Conservation (phyloP, 2,797 vertebrate species). For the Acrocephalus scirpaceus region DNA sequence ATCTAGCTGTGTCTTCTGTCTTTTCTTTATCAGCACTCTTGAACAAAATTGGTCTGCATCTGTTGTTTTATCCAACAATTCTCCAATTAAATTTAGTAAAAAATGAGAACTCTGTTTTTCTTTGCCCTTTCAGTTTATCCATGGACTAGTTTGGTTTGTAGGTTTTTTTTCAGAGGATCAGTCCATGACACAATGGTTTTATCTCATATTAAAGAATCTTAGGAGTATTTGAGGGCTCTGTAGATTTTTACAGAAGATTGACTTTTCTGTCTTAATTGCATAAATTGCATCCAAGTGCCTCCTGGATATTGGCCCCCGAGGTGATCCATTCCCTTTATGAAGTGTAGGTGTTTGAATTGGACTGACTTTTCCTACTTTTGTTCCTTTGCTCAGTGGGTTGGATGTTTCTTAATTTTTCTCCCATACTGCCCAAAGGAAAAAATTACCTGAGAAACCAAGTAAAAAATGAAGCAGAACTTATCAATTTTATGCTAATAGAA, state of each 20-base stretch:
- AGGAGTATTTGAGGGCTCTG: background rate
- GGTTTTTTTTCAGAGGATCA: background rate
- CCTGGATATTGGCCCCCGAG: background rate
- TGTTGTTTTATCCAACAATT: background rate
- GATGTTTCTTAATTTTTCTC: background rate
- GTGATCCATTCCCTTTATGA: background rate
- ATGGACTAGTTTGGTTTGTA: background rate
- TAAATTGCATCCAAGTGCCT: background rate
- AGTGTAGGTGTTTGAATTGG: background rate
- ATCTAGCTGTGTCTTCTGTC: background rate
- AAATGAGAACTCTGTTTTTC: background rate
- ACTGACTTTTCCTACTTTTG: background rate
- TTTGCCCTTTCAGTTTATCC: background rate
- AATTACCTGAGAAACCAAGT: conserved; percentile 40
- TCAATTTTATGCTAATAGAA: conserved; percentile 55
- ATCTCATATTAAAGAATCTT: background rate
- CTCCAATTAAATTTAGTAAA: background rate
- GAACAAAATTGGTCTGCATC: background rate
- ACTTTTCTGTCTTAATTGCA: conserved; percentile 25
- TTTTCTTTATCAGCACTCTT: background rate
- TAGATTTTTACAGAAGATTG: background rate
- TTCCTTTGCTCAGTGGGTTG: conserved; percentile 17
- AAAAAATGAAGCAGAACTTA: conserved; percentile 31
- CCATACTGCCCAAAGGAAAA: background rate
- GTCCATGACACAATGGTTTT: background rate